These are phyloP conservation scores for Calephelis virginiensis DNA, from an alignment of 1,140 invertebrate species.

Conservation along the genomic window DNA sequence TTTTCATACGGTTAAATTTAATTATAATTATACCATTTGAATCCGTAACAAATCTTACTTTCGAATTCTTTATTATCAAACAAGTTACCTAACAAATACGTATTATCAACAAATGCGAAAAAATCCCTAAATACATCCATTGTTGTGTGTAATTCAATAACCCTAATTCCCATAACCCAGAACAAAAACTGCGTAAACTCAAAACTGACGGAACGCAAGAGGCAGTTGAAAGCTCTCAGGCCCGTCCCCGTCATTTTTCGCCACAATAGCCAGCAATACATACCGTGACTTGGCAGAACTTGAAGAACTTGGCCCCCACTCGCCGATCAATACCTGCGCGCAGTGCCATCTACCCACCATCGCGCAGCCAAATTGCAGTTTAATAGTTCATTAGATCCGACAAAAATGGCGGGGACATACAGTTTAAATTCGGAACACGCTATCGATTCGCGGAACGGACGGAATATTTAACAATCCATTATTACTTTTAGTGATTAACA, in stretches of 20 bases:
- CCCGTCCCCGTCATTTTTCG: conserved; percentile 56
- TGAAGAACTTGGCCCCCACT: conserved; percentile 58
- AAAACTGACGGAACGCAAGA: conserved; percentile 8
- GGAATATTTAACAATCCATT: conserved; percentile 20
- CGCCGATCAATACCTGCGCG: conserved; percentile 73
- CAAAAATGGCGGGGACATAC: conserved; percentile 73
- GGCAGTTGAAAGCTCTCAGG: conserved; percentile 13
- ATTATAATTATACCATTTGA: no score
- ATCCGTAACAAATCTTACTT: no score
- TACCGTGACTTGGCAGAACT: conserved; percentile 75
- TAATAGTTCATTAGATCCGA: conserved; percentile 77
- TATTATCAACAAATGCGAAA: no score
- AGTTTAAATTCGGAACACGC: conserved; percentile 72
- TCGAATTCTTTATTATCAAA: no score
- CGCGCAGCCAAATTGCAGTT: conserved; percentile 76
- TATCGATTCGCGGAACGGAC: conserved; percentile 62
- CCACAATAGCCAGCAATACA: conserved; percentile 73
- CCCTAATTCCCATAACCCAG: background rate
- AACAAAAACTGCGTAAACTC: conserved; percentile 7
- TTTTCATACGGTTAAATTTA: no score
- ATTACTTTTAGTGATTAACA: conserved; percentile 1
- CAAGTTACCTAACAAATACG: no score
- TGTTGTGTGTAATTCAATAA: background rate
- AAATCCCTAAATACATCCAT: background rate
- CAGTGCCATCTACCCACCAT: conserved; percentile 65